phyloP scores from a whole-genome alignment of 2,797 vertebrate genomes.

The Argentina silus region DNA sequence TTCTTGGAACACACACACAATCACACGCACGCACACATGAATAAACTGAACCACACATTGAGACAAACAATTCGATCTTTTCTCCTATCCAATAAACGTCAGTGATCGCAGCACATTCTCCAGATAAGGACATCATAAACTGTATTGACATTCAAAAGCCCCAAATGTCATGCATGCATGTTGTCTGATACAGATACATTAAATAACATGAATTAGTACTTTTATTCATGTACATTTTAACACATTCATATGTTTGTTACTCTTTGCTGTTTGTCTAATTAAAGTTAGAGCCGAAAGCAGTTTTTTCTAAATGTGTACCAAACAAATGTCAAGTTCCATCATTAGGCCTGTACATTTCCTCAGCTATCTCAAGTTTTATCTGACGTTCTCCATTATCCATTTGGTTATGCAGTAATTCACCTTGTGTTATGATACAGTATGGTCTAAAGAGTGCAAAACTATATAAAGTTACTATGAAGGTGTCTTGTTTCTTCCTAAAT shows the following conservation, averaged over 20 bases:
- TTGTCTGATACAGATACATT: not conserved
- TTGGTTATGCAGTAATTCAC: too few relatives aligned
- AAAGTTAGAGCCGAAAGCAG: not conserved
- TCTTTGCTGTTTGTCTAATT: not conserved
- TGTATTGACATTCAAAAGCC: not conserved
- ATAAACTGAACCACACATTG: not conserved
- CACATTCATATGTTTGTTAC: not conserved
- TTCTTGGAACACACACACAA: not conserved
- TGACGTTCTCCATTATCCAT: too few relatives aligned
- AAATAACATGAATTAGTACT: not conserved
- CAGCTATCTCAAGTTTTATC: too few relatives aligned
- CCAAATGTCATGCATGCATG: not conserved
- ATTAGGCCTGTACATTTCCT: not conserved
- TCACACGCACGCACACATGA: not conserved
- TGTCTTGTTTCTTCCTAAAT: not conserved
- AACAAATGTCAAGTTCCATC: not conserved
- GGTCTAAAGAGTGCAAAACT: too few relatives aligned
- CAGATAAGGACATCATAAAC: not conserved
- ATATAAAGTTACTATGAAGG: not conserved
- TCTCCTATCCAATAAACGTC: not conserved
- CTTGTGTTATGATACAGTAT: too few relatives aligned
- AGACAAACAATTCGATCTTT: not conserved
- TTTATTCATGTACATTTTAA: not conserved
- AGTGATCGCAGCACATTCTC: not conserved
- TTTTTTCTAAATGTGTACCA: not conserved